Percentiles rank a stretch among this genome's conserved stretches.
These are phyloP conservation scores for Phasianus colchicus DNA, from an alignment of 2,113 vertebrate species.

Conservation along the genomic window DNA sequence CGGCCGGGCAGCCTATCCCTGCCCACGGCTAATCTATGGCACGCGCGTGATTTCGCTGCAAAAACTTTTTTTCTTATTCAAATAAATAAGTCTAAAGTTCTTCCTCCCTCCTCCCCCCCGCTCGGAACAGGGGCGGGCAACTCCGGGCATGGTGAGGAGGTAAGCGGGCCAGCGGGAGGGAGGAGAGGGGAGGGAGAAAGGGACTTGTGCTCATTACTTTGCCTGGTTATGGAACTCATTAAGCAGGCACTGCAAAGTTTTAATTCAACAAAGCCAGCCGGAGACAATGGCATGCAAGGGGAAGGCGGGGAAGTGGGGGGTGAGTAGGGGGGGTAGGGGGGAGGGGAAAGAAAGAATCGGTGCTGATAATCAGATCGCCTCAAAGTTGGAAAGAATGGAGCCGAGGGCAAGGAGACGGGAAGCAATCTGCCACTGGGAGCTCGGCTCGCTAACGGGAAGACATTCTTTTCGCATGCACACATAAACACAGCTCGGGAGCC, in stretches of 20 bases:
- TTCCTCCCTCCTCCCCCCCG: slow-evolving; percentile 49
- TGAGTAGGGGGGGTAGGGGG: too few relatives aligned
- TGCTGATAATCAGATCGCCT: slow-evolving; percentile 73
- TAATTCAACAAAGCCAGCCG: slow-evolving; percentile 71
- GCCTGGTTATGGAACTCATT: slow-evolving; percentile 78
- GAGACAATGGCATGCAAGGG: slow-evolving; percentile 57
- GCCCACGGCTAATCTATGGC: slow-evolving; percentile 92
- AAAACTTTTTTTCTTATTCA: slow-evolving; percentile 85
- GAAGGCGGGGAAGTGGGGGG: background rate
- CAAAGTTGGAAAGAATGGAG: slow-evolving; percentile 60
- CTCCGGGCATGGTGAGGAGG: slow-evolving; percentile 53
- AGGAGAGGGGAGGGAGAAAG: slow-evolving; percentile 36
- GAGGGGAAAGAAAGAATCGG: slow-evolving; percentile 41
- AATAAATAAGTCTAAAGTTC: slow-evolving; percentile 83
- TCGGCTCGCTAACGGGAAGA: slow-evolving; percentile 42
- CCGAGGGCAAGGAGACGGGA: slow-evolving; percentile 45
- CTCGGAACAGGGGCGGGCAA: slow-evolving; percentile 30
- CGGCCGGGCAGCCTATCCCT: slow-evolving; percentile 79
- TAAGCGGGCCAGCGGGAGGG: slow-evolving; percentile 57
- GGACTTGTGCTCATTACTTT: slow-evolving; percentile 71
- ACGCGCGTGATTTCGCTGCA: slow-evolving; percentile 93
- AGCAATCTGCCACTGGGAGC: slow-evolving; percentile 49
- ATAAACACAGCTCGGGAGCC: slow-evolving; percentile 35
- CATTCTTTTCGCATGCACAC: slow-evolving; percentile 57
- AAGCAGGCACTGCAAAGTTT: slow-evolving; percentile 75